Base-by-base conservation (phyloP, 1,140 invertebrate genomes). In the Alviniconcha marisindica region DNA sequence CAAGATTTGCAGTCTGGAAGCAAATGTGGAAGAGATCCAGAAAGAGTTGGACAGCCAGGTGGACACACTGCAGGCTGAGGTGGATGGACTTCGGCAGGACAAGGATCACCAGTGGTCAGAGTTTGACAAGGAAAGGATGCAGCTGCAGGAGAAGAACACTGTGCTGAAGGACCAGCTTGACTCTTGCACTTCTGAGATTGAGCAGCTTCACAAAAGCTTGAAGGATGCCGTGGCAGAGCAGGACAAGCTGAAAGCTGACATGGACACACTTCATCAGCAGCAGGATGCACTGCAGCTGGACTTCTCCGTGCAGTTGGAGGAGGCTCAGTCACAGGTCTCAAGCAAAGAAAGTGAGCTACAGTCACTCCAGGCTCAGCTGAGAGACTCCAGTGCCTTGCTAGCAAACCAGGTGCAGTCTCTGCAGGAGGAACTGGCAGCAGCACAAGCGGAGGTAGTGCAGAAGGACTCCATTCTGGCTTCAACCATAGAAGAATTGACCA, bases 391-490 rank as follows among this genome's bases (percentile, higher is more conserved):
- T 36, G n/a, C 69, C 5, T 40, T 80, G 48, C 15, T 66, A 31
- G 60, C 31, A n/a, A n/a, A 51, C 10, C 28, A 73, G 33, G n/a
- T n/a, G 3, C 56, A 51, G 40, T 28, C 48, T 24, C n/a, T 44
- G 1, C 48, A 73, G 21, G 54, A 76, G 38, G 83, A 84, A n/a
- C 4, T 80, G 18, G 44, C 83, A n/a, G 51, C 69, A n/a, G 51
- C 33, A n/a, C 51, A 81, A 42, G 63, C 77, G 2, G 80, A 85
- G 48, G 3, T 87, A 12, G 84, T 87, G 44, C 79, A 85, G 38
- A 86, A 81, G 74, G 77, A 85, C 60, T 28, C 73, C 31, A 60
- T 63, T 79, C 69, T 73, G 54, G 82, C 66, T 18, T 54, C 42
- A 5, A 33, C 83, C 31, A 84, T 63, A 31, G 56, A 84, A 54